Evolutionary conservation across 23 tunicate genomes (phyloP).

Genomic region (Trididemnum nubilum): DNA sequence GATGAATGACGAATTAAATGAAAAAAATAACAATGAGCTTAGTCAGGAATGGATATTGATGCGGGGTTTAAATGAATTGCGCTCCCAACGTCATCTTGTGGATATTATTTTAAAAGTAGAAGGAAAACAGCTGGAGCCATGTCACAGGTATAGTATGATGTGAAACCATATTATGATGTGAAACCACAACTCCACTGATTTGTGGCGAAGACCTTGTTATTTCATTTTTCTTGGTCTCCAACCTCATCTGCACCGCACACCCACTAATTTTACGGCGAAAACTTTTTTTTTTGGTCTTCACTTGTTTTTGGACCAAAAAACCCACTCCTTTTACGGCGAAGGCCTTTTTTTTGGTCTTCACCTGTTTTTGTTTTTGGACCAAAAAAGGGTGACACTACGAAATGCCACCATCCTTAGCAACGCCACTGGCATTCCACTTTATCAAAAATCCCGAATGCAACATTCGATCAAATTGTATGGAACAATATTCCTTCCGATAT

Average conservation of each 20-base stretch:
- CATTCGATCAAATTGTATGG: too few relatives aligned
- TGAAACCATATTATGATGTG: not conserved
- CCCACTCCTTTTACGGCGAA: not conserved
- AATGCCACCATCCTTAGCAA: too few relatives aligned
- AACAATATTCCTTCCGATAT: too few relatives aligned
- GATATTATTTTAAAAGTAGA: constrained; percentile 73
- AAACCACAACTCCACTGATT: too few relatives aligned
- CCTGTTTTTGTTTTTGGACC: too few relatives aligned
- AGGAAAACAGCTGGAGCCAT: constrained; percentile 63
- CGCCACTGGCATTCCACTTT: too few relatives aligned
- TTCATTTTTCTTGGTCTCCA: too few relatives aligned
- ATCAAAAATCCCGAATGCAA: too few relatives aligned
- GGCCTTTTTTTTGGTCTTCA: not conserved
- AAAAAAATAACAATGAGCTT: constrained; percentile 36
- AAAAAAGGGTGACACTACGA: too few relatives aligned
- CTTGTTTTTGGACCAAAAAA: not conserved
- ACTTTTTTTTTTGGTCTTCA: not conserved
- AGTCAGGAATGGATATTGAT: constrained; percentile 55
- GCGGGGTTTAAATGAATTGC: constrained; percentile 55
- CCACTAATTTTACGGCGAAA: not conserved
- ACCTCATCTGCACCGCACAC: too few relatives aligned
- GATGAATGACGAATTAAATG: too few relatives aligned
- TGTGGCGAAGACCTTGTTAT: too few relatives aligned
- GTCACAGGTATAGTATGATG: constrained; percentile 68
- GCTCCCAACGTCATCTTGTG: constrained; percentile 41